Evolutionary conservation across 2,888 invertebrate species (phyloP).

Genomic region (Melipona bicolor): DNA sequence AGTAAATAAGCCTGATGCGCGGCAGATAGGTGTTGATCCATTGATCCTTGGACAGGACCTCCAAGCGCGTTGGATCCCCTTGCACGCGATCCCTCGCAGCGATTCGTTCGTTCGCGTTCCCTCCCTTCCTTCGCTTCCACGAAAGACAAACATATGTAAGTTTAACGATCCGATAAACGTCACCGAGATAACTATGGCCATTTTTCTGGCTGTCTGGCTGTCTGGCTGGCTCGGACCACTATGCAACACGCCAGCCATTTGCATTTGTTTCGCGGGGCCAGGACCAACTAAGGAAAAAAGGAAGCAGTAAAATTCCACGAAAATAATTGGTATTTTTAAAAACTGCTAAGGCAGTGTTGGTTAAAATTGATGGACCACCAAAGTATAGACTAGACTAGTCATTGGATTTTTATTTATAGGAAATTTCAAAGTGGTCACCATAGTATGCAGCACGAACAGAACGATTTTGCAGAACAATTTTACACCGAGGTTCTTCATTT

Average conservation of each 20-base stretch:
- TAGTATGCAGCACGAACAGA: too few relatives aligned
- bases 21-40: constrained; percentile 62
- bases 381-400: too few relatives aligned
- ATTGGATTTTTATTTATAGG: too few relatives aligned
- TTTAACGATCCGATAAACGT: constrained; percentile 65
- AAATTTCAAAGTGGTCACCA: too few relatives aligned
- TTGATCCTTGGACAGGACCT: constrained; percentile 70
- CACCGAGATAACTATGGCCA: constrained; percentile 54
- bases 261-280: constrained; percentile 9
- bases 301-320: not conserved
- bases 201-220: constrained; percentile 43
- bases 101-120: constrained; percentile 53
- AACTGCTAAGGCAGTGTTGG: not conserved
- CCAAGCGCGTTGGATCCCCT: constrained; percentile 66
- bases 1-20: constrained; percentile 35
- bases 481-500: too few relatives aligned
- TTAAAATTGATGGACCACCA: too few relatives aligned
- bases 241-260: not conserved
- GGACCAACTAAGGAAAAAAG: not conserved
- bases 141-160: constrained; percentile 66
- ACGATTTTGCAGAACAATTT: too few relatives aligned
- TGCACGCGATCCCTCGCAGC: constrained; percentile 68
- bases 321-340: not conserved
- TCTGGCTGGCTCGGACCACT: not conserved
- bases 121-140: constrained; percentile 62